Evolutionary conservation across 1,140 invertebrate species (phyloP), one percentile per base, ranked within the genome.

Genomic region (Ephestia elutella): DNA sequence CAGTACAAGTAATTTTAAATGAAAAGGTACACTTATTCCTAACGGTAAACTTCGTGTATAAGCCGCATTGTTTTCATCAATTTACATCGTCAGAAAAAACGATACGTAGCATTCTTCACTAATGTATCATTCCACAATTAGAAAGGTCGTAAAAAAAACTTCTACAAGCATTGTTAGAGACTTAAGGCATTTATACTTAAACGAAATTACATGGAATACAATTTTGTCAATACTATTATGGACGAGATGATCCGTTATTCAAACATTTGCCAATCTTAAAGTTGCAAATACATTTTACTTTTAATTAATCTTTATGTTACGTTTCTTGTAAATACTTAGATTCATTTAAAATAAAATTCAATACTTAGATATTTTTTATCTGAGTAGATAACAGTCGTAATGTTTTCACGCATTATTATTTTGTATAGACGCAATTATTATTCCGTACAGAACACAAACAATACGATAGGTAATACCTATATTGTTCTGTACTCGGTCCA

Each of bases 41-140:
- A 85, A 81, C 82, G 82, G 82, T 77, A 74, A n/a, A 58, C 56
- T 65, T 44, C 38, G 49, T 61, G 57, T 76, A 62, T 69, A 54
- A 63, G 71, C 72, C 69, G 66, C 74, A 81, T 85, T 85, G 78
- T 84, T 85, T 85, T 79, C 66, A 70, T 66, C 70, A 68, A 76
- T 73, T 69, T 70, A 65, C 62, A 75, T 67, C 44, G 56, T 11
- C 38, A 20, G 49, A 35, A 51, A 51, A 58, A 58, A n/a, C 49
- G 9, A 44, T 44, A 44, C 5, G 38, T 15, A 44, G 7, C 38
- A 44, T 44, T 44, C 38, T 44, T 44, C 38, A 44, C 38, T 44
- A 44, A 44, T 44, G 38, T 44, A 44, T 44, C 38, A 44, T 44
- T 44, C 38, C 38, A 44, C 38, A 15, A 44, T 44, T 44, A 44